Conservation (phyloP, 2,113 vertebrate genomes). For the Hippolais icterina region DNA sequence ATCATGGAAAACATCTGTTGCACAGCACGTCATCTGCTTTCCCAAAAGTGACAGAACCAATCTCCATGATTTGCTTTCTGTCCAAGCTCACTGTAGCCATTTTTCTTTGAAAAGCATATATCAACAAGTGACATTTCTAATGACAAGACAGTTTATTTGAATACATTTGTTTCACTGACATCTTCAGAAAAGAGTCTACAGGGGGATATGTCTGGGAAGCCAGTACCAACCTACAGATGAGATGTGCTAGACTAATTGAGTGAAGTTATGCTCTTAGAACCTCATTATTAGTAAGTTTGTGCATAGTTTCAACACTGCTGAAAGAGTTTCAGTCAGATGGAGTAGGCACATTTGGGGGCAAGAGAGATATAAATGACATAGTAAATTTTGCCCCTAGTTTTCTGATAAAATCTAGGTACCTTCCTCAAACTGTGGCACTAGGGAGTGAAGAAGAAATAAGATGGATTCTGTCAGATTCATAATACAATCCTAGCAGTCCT, state of each 20-base stretch:
- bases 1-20: neutral
- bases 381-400: neutral
- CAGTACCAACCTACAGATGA: neutral
- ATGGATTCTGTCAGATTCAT: neutral
- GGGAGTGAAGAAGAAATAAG: neutral
- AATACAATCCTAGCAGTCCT: neutral
- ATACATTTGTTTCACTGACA: neutral
- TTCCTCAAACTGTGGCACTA: neutral
- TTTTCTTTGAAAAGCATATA: neutral
- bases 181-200: neutral
- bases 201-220: neutral
- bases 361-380: neutral
- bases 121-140: neutral
- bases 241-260: neutral
- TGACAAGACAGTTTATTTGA: neutral
- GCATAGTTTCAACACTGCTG: neutral
- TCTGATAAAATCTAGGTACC: neutral
- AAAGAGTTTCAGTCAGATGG: neutral
- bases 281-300: neutral
- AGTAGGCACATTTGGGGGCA: neutral
- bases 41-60: neutral
- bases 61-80: neutral
- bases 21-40: neutral
- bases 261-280: neutral
- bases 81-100: neutral